phyloP scores from a whole-genome alignment of 2,113 vertebrate genomes.

The Anolis carolinensis region DNA sequence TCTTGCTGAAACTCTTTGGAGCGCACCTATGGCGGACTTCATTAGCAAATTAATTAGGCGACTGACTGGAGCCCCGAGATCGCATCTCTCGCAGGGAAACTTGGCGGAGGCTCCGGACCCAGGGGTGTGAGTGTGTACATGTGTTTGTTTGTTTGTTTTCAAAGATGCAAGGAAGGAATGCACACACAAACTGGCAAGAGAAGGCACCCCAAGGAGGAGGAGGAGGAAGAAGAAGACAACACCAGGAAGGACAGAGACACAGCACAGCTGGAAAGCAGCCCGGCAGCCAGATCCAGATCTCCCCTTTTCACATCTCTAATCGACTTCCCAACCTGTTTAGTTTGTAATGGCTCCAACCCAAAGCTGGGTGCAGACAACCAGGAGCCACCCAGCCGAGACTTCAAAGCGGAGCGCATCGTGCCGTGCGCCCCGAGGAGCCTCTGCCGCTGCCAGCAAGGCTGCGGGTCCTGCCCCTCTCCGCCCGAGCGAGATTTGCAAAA shows the following conservation, averaged over 20 bases:
- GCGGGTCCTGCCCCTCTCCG: no score
- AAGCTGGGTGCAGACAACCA: background rate
- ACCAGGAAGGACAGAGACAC: background rate
- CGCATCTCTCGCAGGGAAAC: background rate
- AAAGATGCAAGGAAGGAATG: background rate
- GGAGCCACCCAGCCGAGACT: background rate
- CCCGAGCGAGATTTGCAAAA: background rate
- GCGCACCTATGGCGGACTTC: background rate
- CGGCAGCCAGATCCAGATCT: background rate
- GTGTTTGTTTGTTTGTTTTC: no score
- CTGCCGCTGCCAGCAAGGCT: background rate
- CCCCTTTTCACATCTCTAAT: background rate
- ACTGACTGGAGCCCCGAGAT: background rate
- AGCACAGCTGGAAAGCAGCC: background rate
- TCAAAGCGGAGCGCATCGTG: background rate
- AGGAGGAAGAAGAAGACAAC: background rate
- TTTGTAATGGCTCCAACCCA: background rate
- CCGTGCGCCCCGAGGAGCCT: background rate
- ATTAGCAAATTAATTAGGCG: constrained; percentile 57
- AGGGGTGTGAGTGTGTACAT: no score
- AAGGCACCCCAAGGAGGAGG: no score
- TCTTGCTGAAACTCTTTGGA: constrained; percentile 28
- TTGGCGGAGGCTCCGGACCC: background rate
- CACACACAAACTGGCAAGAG: background rate
- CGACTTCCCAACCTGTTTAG: background rate